phyloP scores from a whole-genome alignment of 2,113 vertebrate genomes.

The Elachura formosa region DNA sequence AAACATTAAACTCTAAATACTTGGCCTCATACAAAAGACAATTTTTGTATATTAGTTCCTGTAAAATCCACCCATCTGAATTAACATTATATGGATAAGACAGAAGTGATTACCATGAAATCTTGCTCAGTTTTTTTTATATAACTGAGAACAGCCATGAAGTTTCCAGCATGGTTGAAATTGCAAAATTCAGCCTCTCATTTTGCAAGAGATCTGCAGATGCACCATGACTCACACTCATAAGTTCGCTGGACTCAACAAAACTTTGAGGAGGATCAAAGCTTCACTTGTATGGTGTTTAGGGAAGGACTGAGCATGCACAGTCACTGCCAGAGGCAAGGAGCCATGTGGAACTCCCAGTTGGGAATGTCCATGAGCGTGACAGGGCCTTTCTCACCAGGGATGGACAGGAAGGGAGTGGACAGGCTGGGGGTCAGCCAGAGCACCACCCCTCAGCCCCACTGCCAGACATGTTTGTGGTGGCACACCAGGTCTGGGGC shows the following conservation, averaged over 20 bases:
- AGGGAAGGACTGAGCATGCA: not conserved
- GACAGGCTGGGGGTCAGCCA: not conserved
- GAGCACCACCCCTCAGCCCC: not conserved
- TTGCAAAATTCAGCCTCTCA: not conserved
- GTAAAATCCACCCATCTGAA: not conserved
- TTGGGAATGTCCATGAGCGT: accelerated
- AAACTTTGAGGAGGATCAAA: not conserved
- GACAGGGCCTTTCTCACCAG: not conserved
- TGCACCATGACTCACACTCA: not conserved
- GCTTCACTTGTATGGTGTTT: not conserved
- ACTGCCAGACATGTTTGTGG: not conserved
- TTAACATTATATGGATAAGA: not conserved
- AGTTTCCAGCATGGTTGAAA: not conserved
- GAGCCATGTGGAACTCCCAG: not conserved
- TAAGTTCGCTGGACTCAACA: not conserved
- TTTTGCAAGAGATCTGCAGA: not conserved
- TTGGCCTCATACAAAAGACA: not conserved
- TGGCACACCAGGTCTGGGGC: not conserved
- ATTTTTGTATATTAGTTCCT: not conserved
- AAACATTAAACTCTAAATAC: not conserved
- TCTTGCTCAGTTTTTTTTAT: not conserved
- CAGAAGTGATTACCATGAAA: not conserved
- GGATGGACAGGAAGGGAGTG: too few species aligned
- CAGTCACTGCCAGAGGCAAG: not conserved
- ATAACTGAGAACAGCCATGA: not conserved